Conservation (phyloP, 1,140 invertebrate species). For the Metaphire vulgaris region DNA sequence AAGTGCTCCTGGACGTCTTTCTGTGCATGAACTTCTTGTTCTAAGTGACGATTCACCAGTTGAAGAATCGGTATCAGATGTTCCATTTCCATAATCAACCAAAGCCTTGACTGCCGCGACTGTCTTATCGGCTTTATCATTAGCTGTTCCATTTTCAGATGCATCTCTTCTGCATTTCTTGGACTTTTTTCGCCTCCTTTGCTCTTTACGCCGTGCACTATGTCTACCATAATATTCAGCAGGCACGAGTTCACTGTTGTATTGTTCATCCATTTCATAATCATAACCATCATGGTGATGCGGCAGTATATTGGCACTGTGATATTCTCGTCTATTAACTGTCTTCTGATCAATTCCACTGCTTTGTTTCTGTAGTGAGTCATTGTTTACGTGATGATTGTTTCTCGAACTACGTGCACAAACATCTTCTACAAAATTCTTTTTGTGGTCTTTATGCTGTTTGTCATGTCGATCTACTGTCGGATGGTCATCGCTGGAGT, state of each 20-base stretch:
- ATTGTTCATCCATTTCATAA: background rate
- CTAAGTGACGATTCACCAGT: background rate
- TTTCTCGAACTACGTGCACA: background rate
- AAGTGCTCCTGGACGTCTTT: background rate
- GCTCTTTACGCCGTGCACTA: background rate
- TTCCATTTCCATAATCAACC: background rate
- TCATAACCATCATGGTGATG: background rate
- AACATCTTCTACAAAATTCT: background rate
- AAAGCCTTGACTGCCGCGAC: background rate
- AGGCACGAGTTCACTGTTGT: background rate
- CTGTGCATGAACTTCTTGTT: background rate
- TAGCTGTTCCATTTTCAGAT: background rate
- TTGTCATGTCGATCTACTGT: background rate
- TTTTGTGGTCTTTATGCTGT: background rate
- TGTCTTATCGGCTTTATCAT: background rate
- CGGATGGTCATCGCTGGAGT: background rate
- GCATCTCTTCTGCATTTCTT: background rate
- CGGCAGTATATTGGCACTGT: background rate
- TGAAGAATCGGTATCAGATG: background rate
- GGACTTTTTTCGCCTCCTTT: background rate
- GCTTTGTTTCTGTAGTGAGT: background rate
- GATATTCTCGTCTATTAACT: background rate
- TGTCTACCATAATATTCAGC: background rate
- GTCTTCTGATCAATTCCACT: background rate
- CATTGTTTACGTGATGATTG: background rate